A percentile compares a stretch with the other conserved stretches of the same genome.
Evolutionary conservation across 2,113 vertebrate species (phyloP).

Genomic region (Mormyrus iriodes): DNA sequence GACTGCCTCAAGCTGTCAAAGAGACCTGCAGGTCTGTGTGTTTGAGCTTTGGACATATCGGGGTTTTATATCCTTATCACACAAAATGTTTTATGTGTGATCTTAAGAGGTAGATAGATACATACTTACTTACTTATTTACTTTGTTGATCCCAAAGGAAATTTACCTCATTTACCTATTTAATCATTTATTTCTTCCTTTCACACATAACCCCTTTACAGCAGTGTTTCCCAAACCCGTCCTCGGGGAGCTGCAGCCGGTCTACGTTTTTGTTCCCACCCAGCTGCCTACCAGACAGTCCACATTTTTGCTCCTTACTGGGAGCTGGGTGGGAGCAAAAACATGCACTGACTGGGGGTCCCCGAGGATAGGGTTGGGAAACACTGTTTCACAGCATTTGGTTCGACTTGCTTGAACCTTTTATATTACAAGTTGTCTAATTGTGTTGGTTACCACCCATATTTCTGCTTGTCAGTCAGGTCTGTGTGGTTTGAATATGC

Average conservation of each 20-base stretch:
- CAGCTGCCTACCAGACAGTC: neutral
- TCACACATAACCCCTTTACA: neutral
- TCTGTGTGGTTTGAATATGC: neutral
- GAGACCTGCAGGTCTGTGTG: conserved; percentile 81
- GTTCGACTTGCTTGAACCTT: neutral
- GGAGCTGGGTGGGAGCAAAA: neutral
- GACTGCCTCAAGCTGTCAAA: conserved; percentile 95
- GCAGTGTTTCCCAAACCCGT: neutral
- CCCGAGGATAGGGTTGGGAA: neutral
- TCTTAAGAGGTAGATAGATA: neutral
- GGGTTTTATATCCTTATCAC: neutral
- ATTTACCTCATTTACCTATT: neutral
- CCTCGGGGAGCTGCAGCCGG: neutral
- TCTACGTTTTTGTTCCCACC: neutral
- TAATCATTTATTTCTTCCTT: neutral
- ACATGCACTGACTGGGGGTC: neutral
- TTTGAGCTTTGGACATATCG: neutral
- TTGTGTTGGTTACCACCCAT: neutral
- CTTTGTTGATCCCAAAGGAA: neutral
- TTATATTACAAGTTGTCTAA: neutral
- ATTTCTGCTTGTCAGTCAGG: neutral
- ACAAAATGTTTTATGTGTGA: neutral
- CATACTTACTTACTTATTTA: no score
- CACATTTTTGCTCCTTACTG: neutral
- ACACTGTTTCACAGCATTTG: neutral